Evolutionary conservation across 1,140 invertebrate genomes (phyloP).

Genomic region (Ctenoplectra terminalis): DNA sequence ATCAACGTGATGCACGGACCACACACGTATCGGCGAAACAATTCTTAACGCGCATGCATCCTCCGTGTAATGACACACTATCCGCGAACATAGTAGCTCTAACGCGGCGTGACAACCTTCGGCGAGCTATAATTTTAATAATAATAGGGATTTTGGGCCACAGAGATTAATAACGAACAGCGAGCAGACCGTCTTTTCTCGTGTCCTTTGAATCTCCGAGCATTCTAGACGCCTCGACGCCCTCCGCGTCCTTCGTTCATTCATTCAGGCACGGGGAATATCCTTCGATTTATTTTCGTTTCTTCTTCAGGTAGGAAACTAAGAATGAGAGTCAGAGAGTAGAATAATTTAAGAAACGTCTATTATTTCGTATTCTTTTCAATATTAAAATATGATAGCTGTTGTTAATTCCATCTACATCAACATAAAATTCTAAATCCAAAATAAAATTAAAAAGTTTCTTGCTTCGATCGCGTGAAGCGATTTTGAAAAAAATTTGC

Average conservation of each 20-base stretch:
- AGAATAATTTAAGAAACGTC: too few relatives aligned
- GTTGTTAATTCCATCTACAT: too few relatives aligned
- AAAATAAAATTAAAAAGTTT: too few relatives aligned
- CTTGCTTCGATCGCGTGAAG: too few relatives aligned
- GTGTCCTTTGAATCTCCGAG: slow-evolving; percentile 32
- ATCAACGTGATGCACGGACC: slow-evolving; percentile 60
- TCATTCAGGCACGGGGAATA: not conserved
- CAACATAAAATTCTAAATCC: too few relatives aligned
- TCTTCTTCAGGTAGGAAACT: too few relatives aligned
- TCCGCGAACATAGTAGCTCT: slow-evolving; percentile 60
- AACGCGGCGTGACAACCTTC: slow-evolving; percentile 60
- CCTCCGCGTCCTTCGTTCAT: slow-evolving; percentile 21
- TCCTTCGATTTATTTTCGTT: not conserved
- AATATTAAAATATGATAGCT: too few relatives aligned
- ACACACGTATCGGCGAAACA: slow-evolving; percentile 63
- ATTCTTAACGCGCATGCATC: slow-evolving; percentile 56
- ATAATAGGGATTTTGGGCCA: slow-evolving; percentile 71
- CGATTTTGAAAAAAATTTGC: too few relatives aligned
- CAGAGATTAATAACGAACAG: slow-evolving; percentile 56
- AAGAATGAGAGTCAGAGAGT: too few relatives aligned
- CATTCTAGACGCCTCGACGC: not conserved
- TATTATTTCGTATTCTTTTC: too few relatives aligned
- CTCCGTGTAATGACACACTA: slow-evolving; percentile 63
- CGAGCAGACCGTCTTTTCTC: not conserved
- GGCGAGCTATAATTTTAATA: slow-evolving; percentile 73